Base-by-base conservation (phyloP, 2,113 vertebrate genomes). In the Hiodon alosoides region DNA sequence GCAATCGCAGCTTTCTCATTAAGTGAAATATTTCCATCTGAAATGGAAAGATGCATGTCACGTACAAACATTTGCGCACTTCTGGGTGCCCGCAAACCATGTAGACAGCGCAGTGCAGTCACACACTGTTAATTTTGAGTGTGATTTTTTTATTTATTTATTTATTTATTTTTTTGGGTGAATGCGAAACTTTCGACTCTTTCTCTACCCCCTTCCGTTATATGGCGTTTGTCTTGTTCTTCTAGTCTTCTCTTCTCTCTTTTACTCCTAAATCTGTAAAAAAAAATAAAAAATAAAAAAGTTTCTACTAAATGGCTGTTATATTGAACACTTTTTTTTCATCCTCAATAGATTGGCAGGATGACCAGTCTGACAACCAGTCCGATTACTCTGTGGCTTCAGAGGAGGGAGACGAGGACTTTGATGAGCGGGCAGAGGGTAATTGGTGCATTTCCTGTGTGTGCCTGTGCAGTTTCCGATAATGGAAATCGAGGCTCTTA, bases 281-380 rank as follows among this genome's bases (percentile, higher is more conserved):
- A 31, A 31, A 31, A n/a, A n/a, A n/a, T n/a, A n/a, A n/a, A n/a
- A n/a, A n/a, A n/a, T n/a, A n/a, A n/a, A n/a, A 1, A 57, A 0
- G 7, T 8, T 9, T 54, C 17, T 17, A 5, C 11, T 59, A 59
- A 69, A 7, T 48, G 47, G 48, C 13, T n/a, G 3, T 3, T 55
- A 48, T 54, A n/a, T 53, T 65, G 17, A 17, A 69, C 50, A 4
- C 14, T 68, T 5, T n/a, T 78, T 5, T 75, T 61, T 60, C 46
- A 48, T 68, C 67, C 86, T 85, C 86, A 16, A 52, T 85, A 98
- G 96, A 98, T 89, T 98, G 97, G 97, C 97, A 98, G 88, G 97
- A 98, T 86, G 97, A 98, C 87, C 97, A 98, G 88, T 98, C 96
- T 57, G 97, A 98, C 85, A 98, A 98, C 91, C 95, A 98, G 83